These are phyloP conservation scores for Hemibagrus guttatus DNA, from an alignment of 2,797 vertebrate genomes.

Conservation along the genomic window DNA sequence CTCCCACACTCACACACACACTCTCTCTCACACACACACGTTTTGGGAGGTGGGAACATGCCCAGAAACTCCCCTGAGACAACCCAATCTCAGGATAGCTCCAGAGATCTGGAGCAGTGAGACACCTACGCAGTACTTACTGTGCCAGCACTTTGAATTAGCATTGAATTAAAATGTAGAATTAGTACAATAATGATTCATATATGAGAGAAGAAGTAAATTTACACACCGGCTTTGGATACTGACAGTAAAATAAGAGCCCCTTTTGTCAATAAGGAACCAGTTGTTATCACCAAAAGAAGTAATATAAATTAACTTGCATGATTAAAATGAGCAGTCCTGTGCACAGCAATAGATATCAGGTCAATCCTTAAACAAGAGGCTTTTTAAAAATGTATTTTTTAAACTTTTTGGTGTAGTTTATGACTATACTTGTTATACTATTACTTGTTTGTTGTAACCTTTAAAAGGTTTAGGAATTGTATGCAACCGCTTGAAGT, in stretches of 20 bases:
- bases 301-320: background rate
- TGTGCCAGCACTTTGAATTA: background rate
- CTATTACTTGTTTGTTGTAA: background rate
- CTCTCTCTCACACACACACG: too few relatives aligned
- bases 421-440: background rate
- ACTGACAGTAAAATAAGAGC: background rate
- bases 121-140: too few relatives aligned
- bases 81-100: too few relatives aligned
- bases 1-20: too few relatives aligned
- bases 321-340: background rate
- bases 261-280: background rate
- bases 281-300: background rate
- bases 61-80: too few relatives aligned
- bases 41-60: too few relatives aligned
- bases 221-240: background rate
- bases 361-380: background rate
- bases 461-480: background rate
- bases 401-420: background rate
- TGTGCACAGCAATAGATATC: background rate
- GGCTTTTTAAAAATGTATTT: background rate
- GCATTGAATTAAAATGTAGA: background rate
- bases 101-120: too few relatives aligned
- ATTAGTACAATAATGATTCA: background rate
- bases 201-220: background rate
- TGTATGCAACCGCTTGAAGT: background rate